phyloP scores from a whole-genome alignment of 2,113 vertebrate genomes.

The Rallus limicola region DNA sequence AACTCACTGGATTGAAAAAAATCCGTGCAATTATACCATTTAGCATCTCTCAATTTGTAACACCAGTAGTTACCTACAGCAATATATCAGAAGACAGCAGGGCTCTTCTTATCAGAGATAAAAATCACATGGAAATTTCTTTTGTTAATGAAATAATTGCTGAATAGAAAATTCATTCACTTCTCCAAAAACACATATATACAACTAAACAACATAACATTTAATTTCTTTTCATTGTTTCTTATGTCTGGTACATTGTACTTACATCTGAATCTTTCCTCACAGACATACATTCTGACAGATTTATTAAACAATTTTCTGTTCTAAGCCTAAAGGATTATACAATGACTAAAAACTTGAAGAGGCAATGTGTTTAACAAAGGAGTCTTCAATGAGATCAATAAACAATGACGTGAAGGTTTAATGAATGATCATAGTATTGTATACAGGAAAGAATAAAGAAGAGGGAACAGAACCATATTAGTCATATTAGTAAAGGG shows the following conservation, averaged over 20 bases:
- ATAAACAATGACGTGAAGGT: neutral
- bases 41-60: neutral
- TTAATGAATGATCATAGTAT: neutral
- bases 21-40: neutral
- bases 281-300: neutral
- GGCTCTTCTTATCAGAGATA: neutral
- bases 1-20: neutral
- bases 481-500: neutral
- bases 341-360: neutral
- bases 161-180: neutral
- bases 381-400: neutral
- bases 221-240: neutral
- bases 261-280: neutral
- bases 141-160: neutral
- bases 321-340: neutral
- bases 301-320: neutral
- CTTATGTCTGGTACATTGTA: neutral
- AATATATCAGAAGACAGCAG: neutral
- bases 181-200: neutral
- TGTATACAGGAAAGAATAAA: neutral
- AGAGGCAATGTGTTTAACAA: neutral
- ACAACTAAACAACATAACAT: neutral
- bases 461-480: neutral
- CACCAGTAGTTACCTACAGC: neutral
- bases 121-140: neutral